Percentiles rank a stretch among this genome's conserved stretches.
Evolutionary conservation across 2,888 invertebrate species (phyloP).

Genomic region (Clunio marinus): DNA sequence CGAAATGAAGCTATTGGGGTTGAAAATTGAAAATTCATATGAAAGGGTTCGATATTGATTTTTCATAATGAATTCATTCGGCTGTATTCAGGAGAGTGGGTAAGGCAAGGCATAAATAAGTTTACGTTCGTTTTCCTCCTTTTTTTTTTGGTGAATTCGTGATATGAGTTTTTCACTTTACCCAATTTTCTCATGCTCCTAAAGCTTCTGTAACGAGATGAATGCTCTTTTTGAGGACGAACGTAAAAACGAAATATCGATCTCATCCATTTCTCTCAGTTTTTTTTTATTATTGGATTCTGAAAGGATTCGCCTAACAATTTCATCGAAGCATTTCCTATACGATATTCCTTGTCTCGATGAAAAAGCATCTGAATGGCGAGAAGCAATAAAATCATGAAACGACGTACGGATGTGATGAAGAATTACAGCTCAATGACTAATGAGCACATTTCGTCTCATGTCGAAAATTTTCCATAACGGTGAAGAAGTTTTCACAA

Average conservation of each 20-base stretch:
- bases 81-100: neutral
- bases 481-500: too few relatives aligned
- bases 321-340: neutral
- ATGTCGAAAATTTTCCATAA: neutral
- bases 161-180: constrained; percentile 7
- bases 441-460: constrained; percentile 16
- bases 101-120: constrained; percentile 3
- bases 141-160: neutral
- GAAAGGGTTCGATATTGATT: constrained; percentile 39
- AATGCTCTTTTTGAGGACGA: too few relatives aligned
- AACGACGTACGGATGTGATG: constrained; percentile 1
- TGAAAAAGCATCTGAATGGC: too few relatives aligned
- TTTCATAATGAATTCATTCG: constrained; percentile 38
- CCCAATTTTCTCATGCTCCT: constrained; percentile 13
- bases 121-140: constrained; percentile 20
- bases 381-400: constrained; percentile 12
- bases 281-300: too few relatives aligned
- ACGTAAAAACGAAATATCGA: too few relatives aligned
- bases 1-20: constrained; percentile 39
- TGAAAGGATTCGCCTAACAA: too few relatives aligned
- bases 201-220: neutral
- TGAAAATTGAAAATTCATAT: constrained; percentile 38
- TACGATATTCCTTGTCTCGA: neutral
- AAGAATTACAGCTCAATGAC: constrained; percentile 9
- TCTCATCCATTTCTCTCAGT: too few relatives aligned